Base-by-base conservation (phyloP, 2,888 invertebrate species). In the Marasmarcha lunaedactyla region DNA sequence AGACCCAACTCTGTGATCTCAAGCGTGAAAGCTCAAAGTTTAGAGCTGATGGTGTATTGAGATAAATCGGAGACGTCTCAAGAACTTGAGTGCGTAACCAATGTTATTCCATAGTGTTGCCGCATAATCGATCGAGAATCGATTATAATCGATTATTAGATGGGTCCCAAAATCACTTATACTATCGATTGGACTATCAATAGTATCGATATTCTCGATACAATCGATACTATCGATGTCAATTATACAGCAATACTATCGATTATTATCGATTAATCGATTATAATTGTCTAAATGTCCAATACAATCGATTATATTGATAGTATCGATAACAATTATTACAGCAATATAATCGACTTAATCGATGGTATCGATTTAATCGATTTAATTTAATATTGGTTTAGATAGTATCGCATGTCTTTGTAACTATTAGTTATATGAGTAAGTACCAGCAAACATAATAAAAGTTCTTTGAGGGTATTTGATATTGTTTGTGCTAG, bases 401-500 rank as follows among this genome's bases (percentile, higher is more conserved):
- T 30, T 30, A 4, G 30, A 30, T 30, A 30, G 11, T n/a, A 30
- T 30, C 7, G 20, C 20, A 20, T 20, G 20, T 20, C 7, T 3
- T 20, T 20, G 20, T 20, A 20, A 20, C 20, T 20, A 30, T 30
- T 30, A n/a, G 4, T 30, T 9, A n/a, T 30, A 7, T 30, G n/a
- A 11, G n/a, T 30, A 3, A 11, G 30, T 30, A n/a, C 30, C 6
- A 5, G 20, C 11, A 20, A 3, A 20, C 4, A 5, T 20, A 5
- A 20, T 5, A 20, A 20, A 5, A 20, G 20, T 41, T 38, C 42
- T 45, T 30, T 30, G 30, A 10, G 30, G 4, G 42, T 45, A 14
- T 44, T 48, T 46, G 37, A 7, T 20, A 20, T 20, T 5, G 20
- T 20, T 20, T 20, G 20, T 20, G 20, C 7, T 20, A 20, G 7